Percentiles rank a stretch among this genome's conserved stretches.
Conservation (phyloP, 2,888 invertebrate species). For the Pheosia gnoma region DNA sequence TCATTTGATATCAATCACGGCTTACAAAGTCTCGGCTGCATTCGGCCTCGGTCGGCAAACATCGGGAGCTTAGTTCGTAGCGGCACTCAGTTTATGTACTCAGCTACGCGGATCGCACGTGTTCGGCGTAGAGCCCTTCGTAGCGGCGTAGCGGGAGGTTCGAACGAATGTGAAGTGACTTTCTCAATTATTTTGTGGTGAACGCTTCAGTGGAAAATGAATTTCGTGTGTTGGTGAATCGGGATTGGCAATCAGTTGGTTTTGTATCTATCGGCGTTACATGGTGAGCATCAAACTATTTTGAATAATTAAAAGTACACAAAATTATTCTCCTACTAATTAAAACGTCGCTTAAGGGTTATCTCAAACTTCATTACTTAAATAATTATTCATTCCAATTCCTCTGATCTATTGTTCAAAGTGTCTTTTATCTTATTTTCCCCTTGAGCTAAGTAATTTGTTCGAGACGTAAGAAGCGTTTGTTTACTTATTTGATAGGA, state of each 20-base stretch:
- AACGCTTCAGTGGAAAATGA: slow-evolving; percentile 43
- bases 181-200: slow-evolving; percentile 46
- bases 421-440: slow-evolving; percentile 36
- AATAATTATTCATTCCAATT: slow-evolving; percentile 4
- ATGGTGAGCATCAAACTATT: slow-evolving; percentile 59
- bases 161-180: slow-evolving; percentile 52
- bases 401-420: slow-evolving; percentile 30
- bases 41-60: slow-evolving; percentile 64
- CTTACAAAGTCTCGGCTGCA: slow-evolving; percentile 67
- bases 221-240: slow-evolving; percentile 59
- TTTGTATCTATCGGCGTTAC: slow-evolving; percentile 54
- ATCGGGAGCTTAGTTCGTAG: slow-evolving; percentile 65
- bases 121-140: slow-evolving; percentile 49
- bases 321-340: background rate
- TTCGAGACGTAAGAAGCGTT: slow-evolving; percentile 39
- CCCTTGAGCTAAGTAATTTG: slow-evolving; percentile 41
- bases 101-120: slow-evolving; percentile 70
- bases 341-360: background rate
- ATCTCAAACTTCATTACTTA: background rate
- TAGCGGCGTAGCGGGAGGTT: slow-evolving; percentile 57
- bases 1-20: slow-evolving; percentile 83
- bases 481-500: slow-evolving; percentile 51
- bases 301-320: background rate
- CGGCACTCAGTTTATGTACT: slow-evolving; percentile 69
- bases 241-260: slow-evolving; percentile 50